Percentiles rank a stretch among this genome's conserved stretches.
phyloP scores from a whole-genome alignment of 2,888 invertebrate species.

The Stenolophus ochropezus region DNA sequence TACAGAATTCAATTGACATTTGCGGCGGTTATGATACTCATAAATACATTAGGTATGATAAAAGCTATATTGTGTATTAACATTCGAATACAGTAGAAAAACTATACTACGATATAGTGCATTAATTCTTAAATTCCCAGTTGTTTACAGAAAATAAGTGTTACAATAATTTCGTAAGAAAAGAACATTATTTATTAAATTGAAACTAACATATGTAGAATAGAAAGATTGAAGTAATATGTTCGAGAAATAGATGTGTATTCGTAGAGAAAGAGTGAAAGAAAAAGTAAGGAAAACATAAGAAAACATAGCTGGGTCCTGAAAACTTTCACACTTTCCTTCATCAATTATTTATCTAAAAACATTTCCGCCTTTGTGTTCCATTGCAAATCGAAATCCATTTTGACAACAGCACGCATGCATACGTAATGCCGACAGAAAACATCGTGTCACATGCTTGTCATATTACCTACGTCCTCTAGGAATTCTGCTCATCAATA shows the following conservation, averaged over 20 bases:
- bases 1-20: no score
- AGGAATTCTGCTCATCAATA: slow-evolving; percentile 49
- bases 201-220: not conserved
- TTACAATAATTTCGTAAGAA: no score
- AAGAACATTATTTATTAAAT: no score
- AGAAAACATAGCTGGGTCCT: not conserved
- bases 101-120: no score
- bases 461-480: slow-evolving; percentile 49
- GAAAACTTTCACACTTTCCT: slow-evolving; percentile 35
- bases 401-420: slow-evolving; percentile 45
- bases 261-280: not conserved
- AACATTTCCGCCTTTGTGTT: slow-evolving; percentile 22
- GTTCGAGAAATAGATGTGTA: not conserved
- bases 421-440: slow-evolving; percentile 38
- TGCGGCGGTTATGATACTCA: no score
- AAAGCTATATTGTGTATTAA: no score
- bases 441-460: slow-evolving; percentile 50
- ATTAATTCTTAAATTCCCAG: no score
- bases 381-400: slow-evolving; percentile 36
- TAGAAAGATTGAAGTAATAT: not conserved
- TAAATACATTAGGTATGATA: no score
- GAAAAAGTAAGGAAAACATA: slow-evolving; percentile 22
- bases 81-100: no score
- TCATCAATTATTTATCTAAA: slow-evolving; percentile 41
- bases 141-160: no score